Evolutionary conservation across 1,140 invertebrate species (phyloP), one percentile per base, ranked within the genome.

Genomic region (Drosophila ananassae): DNA sequence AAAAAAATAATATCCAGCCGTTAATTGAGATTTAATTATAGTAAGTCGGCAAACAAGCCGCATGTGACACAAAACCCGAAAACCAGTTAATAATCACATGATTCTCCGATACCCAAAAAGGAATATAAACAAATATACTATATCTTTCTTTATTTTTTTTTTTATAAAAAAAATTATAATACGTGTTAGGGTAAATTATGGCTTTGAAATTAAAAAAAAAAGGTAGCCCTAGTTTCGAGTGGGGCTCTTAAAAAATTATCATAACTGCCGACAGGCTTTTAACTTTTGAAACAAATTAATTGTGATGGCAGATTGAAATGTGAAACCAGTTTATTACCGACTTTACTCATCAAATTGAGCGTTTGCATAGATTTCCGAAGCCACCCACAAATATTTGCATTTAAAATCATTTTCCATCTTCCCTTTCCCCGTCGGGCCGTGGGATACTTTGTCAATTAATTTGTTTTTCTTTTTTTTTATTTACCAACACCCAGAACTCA

Each of bases 1-100:
- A 32, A 54, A n/a, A 32, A 61, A 44, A 64, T 52, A 25, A 68
- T 41, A 50, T 13, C 6, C 69, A 64, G 46, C 25, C 59, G 63
- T 58, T 62, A 75, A 78, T 83, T 78, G 55, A 61, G 48, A 21
- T 22, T 68, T 51, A 72, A 59, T 59, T 64, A 41, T 62, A 69
- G 44, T 47, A 75, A 58, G 25, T 58, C 52, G 30, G 46, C 53
- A 55, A 55, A 37, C 56, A 46, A 55, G 56, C 32, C 12, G 63
- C 69, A 63, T 73, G 72, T 74, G 58, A 73, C 69, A 63, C 22
- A 56, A 56, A 32, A 32, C 30, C 41, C 30, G 32, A 44, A 63
- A 46, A 54, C 13, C 60, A 50, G 54, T 46, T 37, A 39, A 41
- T 44, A 52, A 48, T 24, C 60, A 63, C 52, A 24, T 21, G 50